Evolutionary conservation across 2,113 vertebrate genomes (phyloP).

Genomic region (Barnardius zonarius): DNA sequence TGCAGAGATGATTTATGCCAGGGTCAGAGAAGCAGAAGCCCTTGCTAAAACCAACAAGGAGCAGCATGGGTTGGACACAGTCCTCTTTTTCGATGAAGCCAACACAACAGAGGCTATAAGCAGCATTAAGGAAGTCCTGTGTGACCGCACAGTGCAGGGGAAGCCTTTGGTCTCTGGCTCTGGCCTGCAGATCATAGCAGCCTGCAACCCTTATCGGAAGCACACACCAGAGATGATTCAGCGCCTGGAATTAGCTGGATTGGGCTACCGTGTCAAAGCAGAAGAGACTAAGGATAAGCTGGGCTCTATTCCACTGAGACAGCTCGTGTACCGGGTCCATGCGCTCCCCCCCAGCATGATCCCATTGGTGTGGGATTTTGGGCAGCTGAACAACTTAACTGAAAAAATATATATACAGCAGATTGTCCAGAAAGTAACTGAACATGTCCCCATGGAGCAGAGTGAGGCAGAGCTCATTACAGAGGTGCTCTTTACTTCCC

Average conservation of each 20-base stretch:
- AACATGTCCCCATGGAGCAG: background rate
- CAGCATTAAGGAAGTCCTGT: conserved; percentile 94
- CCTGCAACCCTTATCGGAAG: conserved; percentile 95
- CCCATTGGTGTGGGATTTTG: conserved; percentile 96
- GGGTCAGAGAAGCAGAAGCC: conserved; percentile 81
- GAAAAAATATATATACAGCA: conserved; percentile 89
- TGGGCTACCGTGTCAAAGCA: conserved; percentile 89
- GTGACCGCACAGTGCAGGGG: conserved; percentile 85
- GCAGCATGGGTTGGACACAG: conserved; percentile 79
- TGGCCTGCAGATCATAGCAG: conserved; percentile 87
- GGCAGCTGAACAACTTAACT: conserved; percentile 82
- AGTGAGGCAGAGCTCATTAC: conserved; percentile 23
- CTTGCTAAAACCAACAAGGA: conserved; percentile 77
- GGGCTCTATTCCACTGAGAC: conserved; percentile 89
- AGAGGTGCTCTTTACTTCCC: conserved; percentile 84
- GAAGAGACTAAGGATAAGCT: conserved; percentile 87
- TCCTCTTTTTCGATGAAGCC: conserved; percentile 95
- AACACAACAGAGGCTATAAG: conserved; percentile 92
- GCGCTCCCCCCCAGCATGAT: conserved; percentile 92
- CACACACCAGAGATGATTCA: conserved; percentile 88
- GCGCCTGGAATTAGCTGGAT: conserved; percentile 87
- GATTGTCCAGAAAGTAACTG: conserved; percentile 84
- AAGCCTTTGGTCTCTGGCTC: conserved; percentile 62
- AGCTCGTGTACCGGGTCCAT: conserved; percentile 95
- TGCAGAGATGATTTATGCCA: conserved; percentile 81